Evolutionary conservation across 2,888 invertebrate species (phyloP).

Genomic region (Nycteola revayana): DNA sequence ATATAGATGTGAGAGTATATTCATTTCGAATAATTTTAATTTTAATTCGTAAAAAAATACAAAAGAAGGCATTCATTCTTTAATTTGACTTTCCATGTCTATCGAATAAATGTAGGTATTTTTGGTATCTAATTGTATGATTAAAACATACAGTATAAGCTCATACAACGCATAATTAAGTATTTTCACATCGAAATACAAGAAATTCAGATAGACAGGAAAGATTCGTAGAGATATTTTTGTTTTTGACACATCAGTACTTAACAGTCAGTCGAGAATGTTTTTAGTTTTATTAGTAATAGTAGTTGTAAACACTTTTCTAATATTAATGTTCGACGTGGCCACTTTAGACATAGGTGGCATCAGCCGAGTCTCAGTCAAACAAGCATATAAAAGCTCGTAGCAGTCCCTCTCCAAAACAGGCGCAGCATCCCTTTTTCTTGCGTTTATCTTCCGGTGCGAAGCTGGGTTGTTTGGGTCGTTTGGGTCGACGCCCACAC

Average conservation of each 20-base stretch:
- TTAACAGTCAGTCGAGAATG: constrained; percentile 30
- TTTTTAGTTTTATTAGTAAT: background rate
- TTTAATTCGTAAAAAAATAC: constrained; percentile 55
- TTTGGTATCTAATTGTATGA: background rate
- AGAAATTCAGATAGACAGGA: constrained; percentile 24
- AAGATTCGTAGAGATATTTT: constrained; percentile 16
- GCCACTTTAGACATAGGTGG: constrained; percentile 25
- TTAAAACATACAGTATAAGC: constrained; percentile 2
- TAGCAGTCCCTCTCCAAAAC: constrained; percentile 74
- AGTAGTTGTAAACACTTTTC: constrained; percentile 11
- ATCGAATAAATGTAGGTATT: constrained; percentile 14
- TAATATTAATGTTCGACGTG: constrained; percentile 7
- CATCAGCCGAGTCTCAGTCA: constrained; percentile 57
- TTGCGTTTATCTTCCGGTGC: constrained; percentile 61
- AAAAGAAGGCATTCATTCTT: constrained; percentile 45
- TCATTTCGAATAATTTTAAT: constrained; percentile 35
- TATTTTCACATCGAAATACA: constrained; percentile 16
- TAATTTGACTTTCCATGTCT: constrained; percentile 22
- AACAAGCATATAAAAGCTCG: constrained; percentile 79
- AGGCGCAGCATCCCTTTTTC: constrained; percentile 71
- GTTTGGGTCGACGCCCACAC: constrained; percentile 59
- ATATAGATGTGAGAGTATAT: constrained; percentile 8
- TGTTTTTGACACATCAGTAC: constrained; percentile 24
- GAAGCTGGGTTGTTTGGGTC: constrained; percentile 67
- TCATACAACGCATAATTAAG: no score